Conservation (phyloP, 2,888 invertebrate genomes). For the Adela reaumurella region DNA sequence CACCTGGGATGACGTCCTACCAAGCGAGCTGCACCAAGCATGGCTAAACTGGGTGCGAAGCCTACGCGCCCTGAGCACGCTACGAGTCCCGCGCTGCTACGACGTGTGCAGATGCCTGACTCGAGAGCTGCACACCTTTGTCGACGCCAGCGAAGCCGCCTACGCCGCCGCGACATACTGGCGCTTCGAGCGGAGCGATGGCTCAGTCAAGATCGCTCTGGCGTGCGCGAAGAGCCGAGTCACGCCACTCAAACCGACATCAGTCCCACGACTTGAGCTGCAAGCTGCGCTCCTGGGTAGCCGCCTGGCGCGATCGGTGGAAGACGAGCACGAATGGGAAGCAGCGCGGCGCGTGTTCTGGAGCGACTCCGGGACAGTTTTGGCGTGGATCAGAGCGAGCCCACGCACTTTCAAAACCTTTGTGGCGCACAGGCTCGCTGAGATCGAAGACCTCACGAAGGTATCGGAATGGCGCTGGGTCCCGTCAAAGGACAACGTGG, state of each 20-base stretch:
- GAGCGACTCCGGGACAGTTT: slow-evolving; percentile 8
- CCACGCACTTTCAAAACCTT: slow-evolving; percentile 6
- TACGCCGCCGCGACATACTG: slow-evolving; percentile 1
- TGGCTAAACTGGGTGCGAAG: slow-evolving; percentile 5
- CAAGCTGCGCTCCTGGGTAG: slow-evolving; percentile 6
- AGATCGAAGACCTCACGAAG: slow-evolving; percentile 7
- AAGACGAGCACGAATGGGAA: slow-evolving; percentile 1
- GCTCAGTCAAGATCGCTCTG: slow-evolving; percentile 1
- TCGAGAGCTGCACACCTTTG: slow-evolving; percentile 2
- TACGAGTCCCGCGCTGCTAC: slow-evolving; percentile 8
- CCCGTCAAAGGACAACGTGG: slow-evolving; percentile 4
- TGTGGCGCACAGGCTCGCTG: slow-evolving; percentile 10
- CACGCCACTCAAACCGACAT: slow-evolving; percentile 6
- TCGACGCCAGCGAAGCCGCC: slow-evolving; percentile 3
- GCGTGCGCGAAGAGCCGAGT: slow-evolving; percentile 6
- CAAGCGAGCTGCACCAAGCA: neutral
- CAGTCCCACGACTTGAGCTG: slow-evolving; percentile 10
- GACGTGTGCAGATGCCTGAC: slow-evolving; percentile 8
- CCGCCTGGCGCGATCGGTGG: slow-evolving; percentile 5
- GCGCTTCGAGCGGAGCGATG: neutral
- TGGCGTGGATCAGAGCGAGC: slow-evolving; percentile 8
- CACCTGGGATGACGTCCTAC: slow-evolving; percentile 11
- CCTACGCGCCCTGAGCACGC: slow-evolving; percentile 4
- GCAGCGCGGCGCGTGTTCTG: slow-evolving; percentile 4
- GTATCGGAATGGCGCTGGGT: slow-evolving; percentile 7